Percentiles rank a stretch among this genome's conserved stretches.
Evolutionary conservation across 2,797 vertebrate genomes (phyloP).

Genomic region (Acanthis flammea): DNA sequence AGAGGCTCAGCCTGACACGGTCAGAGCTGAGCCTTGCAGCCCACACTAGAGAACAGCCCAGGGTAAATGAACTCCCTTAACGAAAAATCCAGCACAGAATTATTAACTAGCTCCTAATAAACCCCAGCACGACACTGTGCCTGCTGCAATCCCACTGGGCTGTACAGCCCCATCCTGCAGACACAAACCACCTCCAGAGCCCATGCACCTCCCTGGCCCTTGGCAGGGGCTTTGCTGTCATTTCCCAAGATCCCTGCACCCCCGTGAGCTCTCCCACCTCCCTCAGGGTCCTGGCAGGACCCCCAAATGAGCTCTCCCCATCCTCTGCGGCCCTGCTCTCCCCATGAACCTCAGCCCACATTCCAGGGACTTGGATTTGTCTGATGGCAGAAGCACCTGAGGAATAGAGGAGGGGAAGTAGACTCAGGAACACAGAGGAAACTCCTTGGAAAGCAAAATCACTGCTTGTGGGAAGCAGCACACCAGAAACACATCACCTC

Average conservation of each 20-base stretch:
- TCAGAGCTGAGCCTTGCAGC: background rate
- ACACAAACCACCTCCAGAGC: background rate
- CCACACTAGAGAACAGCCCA: background rate
- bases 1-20: background rate
- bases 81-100: background rate
- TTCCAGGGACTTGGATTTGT: background rate
- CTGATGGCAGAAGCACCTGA: background rate
- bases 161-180: background rate
- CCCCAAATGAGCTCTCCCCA: background rate
- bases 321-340: background rate
- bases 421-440: background rate
- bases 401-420: background rate
- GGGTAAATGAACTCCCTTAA: conserved; percentile 29
- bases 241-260: background rate
- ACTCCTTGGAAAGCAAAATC: background rate
- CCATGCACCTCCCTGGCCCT: background rate
- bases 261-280: accelerated
- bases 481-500: background rate
- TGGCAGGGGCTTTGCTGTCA: background rate
- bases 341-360: background rate
- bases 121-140: background rate
- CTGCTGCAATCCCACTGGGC: background rate
- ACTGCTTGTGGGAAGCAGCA: background rate
- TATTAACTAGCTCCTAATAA: background rate
- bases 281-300: background rate